A percentile compares a stretch with the other conserved stretches of the same genome.
These are phyloP conservation scores for Drosophila greeni DNA, from an alignment of 2,888 invertebrate species.

Conservation along the genomic window DNA sequence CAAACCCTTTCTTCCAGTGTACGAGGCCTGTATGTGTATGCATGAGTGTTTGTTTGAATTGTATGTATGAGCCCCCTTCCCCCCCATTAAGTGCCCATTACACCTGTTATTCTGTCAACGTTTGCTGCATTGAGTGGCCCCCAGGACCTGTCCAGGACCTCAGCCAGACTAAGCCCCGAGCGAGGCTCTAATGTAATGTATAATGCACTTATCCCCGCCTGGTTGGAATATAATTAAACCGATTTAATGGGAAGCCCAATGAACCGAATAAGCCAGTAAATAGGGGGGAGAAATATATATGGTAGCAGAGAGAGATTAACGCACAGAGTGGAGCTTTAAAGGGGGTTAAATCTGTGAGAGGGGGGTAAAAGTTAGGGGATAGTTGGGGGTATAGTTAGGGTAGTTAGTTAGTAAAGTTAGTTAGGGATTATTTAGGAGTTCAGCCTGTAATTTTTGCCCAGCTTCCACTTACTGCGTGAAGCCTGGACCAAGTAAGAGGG, in stretches of 20 bases:
- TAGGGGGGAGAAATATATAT: background rate
- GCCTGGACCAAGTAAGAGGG: too few relatives aligned
- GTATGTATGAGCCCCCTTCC: background rate
- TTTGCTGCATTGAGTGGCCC: background rate
- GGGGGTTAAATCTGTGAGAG: background rate
- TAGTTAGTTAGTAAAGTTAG: background rate
- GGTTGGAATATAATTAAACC: conserved; percentile 16
- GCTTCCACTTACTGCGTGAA: background rate
- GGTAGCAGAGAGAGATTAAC: background rate
- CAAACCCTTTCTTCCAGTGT: background rate
- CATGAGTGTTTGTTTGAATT: too few relatives aligned
- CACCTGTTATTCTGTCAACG: conserved; percentile 11
- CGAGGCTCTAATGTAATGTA: conserved; percentile 8
- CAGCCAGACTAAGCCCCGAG: background rate
- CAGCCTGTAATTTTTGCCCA: background rate
- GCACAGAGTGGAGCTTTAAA: background rate
- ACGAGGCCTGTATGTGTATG: background rate
- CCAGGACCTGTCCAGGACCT: background rate
- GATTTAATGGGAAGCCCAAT: conserved; percentile 26
- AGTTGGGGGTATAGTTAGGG: too few relatives aligned
- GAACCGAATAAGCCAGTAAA: conserved; percentile 19
- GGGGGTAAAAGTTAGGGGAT: background rate
- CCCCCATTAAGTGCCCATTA: conserved; percentile 24
- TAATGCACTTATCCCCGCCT: conserved; percentile 8
- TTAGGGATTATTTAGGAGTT: background rate